Evolutionary conservation across 2,797 vertebrate species (phyloP).

Genomic region (Odontamblyopus rebecca): DNA sequence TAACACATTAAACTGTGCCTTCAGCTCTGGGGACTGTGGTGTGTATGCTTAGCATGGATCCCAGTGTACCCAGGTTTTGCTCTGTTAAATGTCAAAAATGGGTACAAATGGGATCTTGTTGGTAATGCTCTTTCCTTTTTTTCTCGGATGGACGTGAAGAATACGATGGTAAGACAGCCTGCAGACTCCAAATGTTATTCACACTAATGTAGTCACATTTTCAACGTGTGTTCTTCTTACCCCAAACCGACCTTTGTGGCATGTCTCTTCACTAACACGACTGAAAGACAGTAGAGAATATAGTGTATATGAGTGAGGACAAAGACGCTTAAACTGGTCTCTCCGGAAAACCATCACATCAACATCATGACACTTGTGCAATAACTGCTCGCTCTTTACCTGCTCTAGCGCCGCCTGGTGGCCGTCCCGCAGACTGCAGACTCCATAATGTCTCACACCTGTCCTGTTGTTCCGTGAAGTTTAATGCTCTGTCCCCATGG

Average conservation of each 20-base stretch:
- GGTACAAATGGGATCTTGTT: constrained; percentile 71
- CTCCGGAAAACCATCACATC: constrained; percentile 27
- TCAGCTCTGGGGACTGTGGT: constrained; percentile 40
- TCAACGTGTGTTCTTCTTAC: constrained; percentile 41
- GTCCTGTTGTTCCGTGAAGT: constrained; percentile 5
- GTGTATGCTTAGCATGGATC: constrained; percentile 70
- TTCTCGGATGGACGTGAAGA: constrained; percentile 73
- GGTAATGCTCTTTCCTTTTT: constrained; percentile 74
- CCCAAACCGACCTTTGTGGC: constrained; percentile 40
- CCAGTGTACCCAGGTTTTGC: constrained; percentile 65
- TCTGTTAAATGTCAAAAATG: constrained; percentile 45
- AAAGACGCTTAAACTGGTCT: constrained; percentile 15
- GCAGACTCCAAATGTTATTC: constrained; percentile 44
- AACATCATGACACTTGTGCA: constrained; percentile 38
- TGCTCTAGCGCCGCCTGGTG: constrained; percentile 52
- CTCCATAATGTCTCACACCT: constrained; percentile 31
- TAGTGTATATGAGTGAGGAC: constrained; percentile 11
- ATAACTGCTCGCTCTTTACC: constrained; percentile 46
- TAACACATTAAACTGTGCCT: not conserved
- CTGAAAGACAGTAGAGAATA: not conserved
- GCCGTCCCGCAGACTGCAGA: constrained; percentile 34
- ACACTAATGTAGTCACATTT: constrained; percentile 64
- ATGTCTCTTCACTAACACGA: constrained; percentile 55
- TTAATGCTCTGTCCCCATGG: not conserved
- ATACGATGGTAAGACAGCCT: constrained; percentile 89